Base-by-base conservation (phyloP, 53 echinoderm and acorn worm species). In the Arbacia lixula region DNA sequence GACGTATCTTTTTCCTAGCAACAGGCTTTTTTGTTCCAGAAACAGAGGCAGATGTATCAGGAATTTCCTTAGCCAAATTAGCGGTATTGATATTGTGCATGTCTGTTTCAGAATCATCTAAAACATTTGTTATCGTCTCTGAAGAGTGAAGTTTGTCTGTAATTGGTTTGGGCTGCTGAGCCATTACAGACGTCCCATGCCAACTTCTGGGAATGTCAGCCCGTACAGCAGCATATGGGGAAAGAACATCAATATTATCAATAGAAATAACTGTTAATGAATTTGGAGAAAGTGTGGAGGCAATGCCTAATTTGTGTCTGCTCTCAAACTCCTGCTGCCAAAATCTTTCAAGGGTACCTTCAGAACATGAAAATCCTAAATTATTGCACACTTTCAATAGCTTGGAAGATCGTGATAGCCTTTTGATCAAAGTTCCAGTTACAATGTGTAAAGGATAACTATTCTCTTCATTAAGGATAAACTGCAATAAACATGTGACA, bases 161-260 rank as follows among this genome's bases (percentile, higher is more conserved):
- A 1, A 42, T 22, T 4, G 87, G 87, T 37, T 77, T 66, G 26
- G 87, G 87, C 34, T 66, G 76, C 31, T 66, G 54, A 1, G 78
- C 76, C 87, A 87, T 87, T n/a, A 56, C 28, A 12, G 87, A 87
- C 0, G 87, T 87, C 2, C 87, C 87, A 68, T 87, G 79, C 87
- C 79, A 87, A 30, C 85, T 71, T 21, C 71, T 68, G 12, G 68
- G 34, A 16, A 6, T 12, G 55, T 86, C 65, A 46, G 34, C 34
- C 6, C 28, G 39, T n/a, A 60, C 66, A 33, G 74, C 86, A 40
- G 66, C 66, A 83, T 46, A 66, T 9, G 84, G 35, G 21, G 84
- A 5, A 6, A 53, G 26, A 8, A 53, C 66, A 68, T 68, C 84
- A 5, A 84, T 50, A 68, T 84, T 84, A 41, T 84, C 84, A 6